phyloP scores from a whole-genome alignment of 2,797 vertebrate species.

The Sitta carolinensis region DNA sequence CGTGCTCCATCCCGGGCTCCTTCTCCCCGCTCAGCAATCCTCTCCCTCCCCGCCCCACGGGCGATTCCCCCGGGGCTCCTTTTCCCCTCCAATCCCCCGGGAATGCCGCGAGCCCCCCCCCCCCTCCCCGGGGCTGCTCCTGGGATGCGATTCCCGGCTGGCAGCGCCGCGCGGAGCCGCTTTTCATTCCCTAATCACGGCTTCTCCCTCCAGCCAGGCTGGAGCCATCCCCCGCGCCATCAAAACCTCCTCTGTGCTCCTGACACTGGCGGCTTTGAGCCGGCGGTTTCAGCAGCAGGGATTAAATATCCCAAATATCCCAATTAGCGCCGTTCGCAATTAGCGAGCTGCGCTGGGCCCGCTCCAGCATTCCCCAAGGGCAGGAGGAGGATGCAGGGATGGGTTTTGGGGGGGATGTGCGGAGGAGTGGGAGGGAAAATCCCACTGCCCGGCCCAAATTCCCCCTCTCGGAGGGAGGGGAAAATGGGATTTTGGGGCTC shows the following conservation, averaged over 20 bases:
- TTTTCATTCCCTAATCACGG: not conserved
- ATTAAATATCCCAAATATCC: not conserved
- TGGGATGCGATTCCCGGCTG: not conserved
- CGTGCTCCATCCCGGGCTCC: no score
- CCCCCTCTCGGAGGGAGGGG: fast-evolving
- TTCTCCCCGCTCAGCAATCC: no score
- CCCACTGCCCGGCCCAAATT: fast-evolving
- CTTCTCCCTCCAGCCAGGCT: not conserved
- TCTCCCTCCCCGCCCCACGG: no score
- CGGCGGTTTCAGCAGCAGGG: not conserved
- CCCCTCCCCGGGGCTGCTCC: no score
- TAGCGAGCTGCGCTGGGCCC: not conserved
- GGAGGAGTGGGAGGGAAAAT: fast-evolving
- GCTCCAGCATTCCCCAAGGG: not conserved
- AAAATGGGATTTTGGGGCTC: not conserved
- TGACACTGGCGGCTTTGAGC: not conserved
- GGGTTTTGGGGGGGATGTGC: fast-evolving
- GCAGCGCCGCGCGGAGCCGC: not conserved
- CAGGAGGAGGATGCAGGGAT: not conserved
- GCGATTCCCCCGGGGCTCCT: no score
- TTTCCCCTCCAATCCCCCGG: no score
- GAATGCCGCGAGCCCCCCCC: no score
- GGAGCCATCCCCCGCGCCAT: not conserved
- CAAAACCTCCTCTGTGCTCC: not conserved
- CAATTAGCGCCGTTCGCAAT: not conserved